These are phyloP conservation scores for Geophilus truncorum DNA, from an alignment of 2,888 invertebrate genomes.

Conservation along the genomic window DNA sequence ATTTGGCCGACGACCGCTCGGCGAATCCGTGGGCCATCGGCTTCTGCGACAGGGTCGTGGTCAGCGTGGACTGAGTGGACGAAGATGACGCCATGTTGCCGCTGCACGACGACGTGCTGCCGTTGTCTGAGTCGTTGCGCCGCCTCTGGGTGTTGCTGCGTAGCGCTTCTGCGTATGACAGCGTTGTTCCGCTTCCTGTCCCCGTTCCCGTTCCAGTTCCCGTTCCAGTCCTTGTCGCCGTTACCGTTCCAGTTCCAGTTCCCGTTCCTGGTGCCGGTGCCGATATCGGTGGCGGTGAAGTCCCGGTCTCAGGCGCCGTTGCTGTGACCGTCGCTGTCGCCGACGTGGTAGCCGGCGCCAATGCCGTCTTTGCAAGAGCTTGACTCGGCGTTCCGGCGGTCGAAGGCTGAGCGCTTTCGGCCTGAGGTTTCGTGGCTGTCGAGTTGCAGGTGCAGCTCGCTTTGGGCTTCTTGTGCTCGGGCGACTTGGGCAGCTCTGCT, in stretches of 20 bases:
- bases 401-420: neutral
- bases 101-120: neutral
- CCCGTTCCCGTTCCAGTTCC: too few species aligned
- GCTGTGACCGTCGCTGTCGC: too few species aligned
- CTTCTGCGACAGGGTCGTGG: neutral
- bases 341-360: too few species aligned
- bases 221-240: too few species aligned
- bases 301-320: too few species aligned
- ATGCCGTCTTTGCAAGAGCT: too few species aligned
- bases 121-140: neutral
- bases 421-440: neutral
- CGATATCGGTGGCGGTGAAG: too few species aligned
- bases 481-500: neutral
- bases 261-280: too few species aligned
- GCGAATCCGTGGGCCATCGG: neutral
- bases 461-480: neutral
- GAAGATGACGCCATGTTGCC: neutral
- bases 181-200: neutral
- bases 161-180: slow-evolving; percentile 29
- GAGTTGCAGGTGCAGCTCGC: neutral
- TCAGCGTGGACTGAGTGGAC: neutral
- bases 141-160: slow-evolving; percentile 30
- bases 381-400: too few species aligned
- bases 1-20: neutral
- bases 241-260: too few species aligned